A percentile compares a stretch with the other conserved stretches of the same genome.
Conservation (phyloP, 1,140 invertebrate genomes). For the Helicorthomorpha holstii region DNA sequence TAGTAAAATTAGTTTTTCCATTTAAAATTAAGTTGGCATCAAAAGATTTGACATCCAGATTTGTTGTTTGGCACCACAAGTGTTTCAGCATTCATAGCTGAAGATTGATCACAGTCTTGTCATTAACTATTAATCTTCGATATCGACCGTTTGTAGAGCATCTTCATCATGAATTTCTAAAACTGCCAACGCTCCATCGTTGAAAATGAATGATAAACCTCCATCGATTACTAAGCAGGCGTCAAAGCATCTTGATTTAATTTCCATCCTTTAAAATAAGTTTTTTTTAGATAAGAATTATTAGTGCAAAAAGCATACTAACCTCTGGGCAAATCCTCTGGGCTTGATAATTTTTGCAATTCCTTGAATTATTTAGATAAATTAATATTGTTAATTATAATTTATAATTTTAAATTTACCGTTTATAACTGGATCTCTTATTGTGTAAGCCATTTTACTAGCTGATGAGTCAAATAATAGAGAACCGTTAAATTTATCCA, state of each 20-base stretch:
- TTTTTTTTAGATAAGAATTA: background rate
- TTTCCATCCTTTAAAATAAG: conserved; percentile 36
- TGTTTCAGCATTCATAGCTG: too few relatives aligned
- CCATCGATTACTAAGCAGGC: conserved; percentile 93
- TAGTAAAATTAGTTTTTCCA: too few relatives aligned
- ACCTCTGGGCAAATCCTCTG: conserved; percentile 31
- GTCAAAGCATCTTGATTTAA: conserved; percentile 82
- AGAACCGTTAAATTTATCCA: conserved; percentile 59
- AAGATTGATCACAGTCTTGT: too few relatives aligned
- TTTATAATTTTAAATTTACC: conserved; percentile 16
- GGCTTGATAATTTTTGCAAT: conserved; percentile 18
- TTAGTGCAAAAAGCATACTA: conserved; percentile 10
- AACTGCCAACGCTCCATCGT: conserved; percentile 73
- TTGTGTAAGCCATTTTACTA: conserved; percentile 62
- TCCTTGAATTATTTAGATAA: background rate
- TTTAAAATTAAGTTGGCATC: too few relatives aligned
- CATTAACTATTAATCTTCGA: background rate
- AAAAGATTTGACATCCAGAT: too few relatives aligned
- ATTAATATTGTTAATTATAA: too few relatives aligned
- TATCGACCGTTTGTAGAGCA: conserved; percentile 56
- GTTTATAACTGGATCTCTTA: conserved; percentile 68
- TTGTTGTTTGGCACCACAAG: too few relatives aligned
- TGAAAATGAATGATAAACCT: conserved; percentile 81
- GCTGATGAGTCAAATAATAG: conserved; percentile 64
- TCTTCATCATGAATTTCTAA: conserved; percentile 73